These are phyloP conservation scores for Protosalanx chinensis DNA, from an alignment of 2,797 vertebrate genomes.

Conservation along the genomic window DNA sequence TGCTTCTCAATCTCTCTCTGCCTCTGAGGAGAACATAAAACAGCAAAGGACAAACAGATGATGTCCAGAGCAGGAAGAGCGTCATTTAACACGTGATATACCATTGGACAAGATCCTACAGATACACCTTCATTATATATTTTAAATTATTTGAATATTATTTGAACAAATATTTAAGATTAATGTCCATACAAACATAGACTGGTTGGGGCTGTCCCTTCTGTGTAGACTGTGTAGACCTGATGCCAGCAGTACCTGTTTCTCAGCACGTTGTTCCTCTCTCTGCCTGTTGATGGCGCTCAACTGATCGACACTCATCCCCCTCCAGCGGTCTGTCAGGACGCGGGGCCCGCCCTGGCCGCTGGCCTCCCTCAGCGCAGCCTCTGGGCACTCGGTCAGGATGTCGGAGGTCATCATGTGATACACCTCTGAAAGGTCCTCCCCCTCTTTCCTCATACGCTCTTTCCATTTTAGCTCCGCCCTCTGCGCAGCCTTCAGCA, in stretches of 20 bases:
- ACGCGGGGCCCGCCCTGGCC: conserved; percentile 33
- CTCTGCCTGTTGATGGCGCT: conserved; percentile 60
- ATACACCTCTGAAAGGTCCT: conserved; percentile 60
- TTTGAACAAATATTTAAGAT: too few relatives aligned
- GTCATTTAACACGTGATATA: too few relatives aligned
- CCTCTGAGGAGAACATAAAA: conserved; percentile 49
- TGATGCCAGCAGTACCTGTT: conserved; percentile 57
- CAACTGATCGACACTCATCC: conserved; percentile 71
- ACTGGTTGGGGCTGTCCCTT: too few relatives aligned
- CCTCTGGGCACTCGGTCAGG: conserved; percentile 70
- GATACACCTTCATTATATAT: too few relatives aligned
- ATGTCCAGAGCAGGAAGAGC: too few relatives aligned
- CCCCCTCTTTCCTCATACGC: conserved; percentile 50
- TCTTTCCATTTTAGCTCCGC: conserved; percentile 53
- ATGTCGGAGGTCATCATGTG: conserved; percentile 72
- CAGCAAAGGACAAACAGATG: not conserved
- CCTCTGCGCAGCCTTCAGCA: conserved; percentile 61
- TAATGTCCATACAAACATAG: too few relatives aligned
- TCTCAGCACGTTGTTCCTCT: conserved; percentile 60
- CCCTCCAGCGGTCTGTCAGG: conserved; percentile 73
- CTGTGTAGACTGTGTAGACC: too few relatives aligned
- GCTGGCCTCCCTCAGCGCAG: conserved; percentile 40
- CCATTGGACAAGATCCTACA: too few relatives aligned
- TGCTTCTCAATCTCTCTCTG: conserved; percentile 54
- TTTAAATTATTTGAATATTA: too few relatives aligned